Evolutionary conservation across 2,888 invertebrate species (phyloP).

Genomic region (Plebejus argus): DNA sequence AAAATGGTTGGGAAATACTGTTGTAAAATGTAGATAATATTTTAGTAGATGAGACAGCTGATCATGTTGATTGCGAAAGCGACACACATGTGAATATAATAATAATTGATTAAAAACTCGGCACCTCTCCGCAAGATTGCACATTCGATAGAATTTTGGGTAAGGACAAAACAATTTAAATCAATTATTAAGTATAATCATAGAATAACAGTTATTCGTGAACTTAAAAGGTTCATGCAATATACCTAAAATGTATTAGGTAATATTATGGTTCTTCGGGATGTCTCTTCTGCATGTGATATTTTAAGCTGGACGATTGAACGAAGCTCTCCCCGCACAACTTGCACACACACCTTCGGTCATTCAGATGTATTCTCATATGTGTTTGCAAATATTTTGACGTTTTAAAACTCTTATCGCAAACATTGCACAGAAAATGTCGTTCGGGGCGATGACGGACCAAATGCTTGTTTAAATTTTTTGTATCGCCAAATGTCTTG

Average conservation of each 20-base stretch:
- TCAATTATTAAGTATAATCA: too few species aligned
- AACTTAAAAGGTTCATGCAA: too few species aligned
- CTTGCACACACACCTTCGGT: slow-evolving; percentile 48
- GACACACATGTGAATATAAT: slow-evolving; percentile 41
- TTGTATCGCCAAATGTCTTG: neutral
- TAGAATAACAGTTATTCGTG: too few species aligned
- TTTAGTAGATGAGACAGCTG: too few species aligned
- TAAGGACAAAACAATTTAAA: too few species aligned
- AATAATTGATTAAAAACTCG: too few species aligned
- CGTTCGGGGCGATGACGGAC: neutral
- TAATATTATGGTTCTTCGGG: slow-evolving; percentile 31
- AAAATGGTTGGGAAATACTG: too few species aligned
- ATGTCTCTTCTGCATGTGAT: slow-evolving; percentile 49
- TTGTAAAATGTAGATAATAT: too few species aligned
- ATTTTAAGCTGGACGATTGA: slow-evolving; percentile 47
- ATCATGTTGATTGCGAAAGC: too few species aligned
- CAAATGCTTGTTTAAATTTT: neutral
- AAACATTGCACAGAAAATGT: neutral
- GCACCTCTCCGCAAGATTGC: too few species aligned
- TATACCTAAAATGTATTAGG: too few species aligned
- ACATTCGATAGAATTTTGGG: too few species aligned
- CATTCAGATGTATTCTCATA: slow-evolving; percentile 49
- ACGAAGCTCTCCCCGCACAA: slow-evolving; percentile 54
- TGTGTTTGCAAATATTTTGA: neutral
- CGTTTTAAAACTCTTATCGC: neutral